Evolutionary conservation across 1,140 invertebrate species (phyloP).

Genomic region (Neotoxoptera formosana): DNA sequence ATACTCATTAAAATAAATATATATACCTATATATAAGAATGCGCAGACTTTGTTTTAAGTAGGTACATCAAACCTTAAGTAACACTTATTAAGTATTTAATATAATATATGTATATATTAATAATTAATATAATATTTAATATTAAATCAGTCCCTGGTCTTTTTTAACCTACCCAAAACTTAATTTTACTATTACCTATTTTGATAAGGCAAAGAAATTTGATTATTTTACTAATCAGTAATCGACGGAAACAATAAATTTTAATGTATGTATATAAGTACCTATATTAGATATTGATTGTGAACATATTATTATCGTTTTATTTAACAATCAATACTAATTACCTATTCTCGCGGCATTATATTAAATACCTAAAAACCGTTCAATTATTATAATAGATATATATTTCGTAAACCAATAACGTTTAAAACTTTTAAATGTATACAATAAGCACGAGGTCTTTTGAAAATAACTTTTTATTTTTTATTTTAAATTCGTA

Average conservation of each 20-base stretch:
- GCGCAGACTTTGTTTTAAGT: neutral
- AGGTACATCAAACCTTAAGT: neutral
- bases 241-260: neutral
- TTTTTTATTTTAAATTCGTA: neutral
- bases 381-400: neutral
- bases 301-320: neutral
- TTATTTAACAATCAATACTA: neutral
- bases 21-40: neutral
- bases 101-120: neutral
- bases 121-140: neutral
- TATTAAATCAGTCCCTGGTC: neutral
- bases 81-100: too few relatives aligned
- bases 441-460: too few relatives aligned
- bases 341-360: too few relatives aligned
- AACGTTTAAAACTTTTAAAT: neutral
- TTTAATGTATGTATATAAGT: too few relatives aligned
- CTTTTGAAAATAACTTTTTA: neutral
- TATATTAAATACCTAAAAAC: neutral
- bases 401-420: neutral
- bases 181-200: neutral
- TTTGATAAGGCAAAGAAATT: neutral
- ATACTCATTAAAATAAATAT: too few relatives aligned
- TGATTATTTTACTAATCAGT: neutral
- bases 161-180: neutral
- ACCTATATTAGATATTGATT: too few relatives aligned